Percentiles rank a stretch among this genome's conserved stretches.
Conservation (phyloP, 2,797 vertebrate genomes). For the Danionella dracula region DNA sequence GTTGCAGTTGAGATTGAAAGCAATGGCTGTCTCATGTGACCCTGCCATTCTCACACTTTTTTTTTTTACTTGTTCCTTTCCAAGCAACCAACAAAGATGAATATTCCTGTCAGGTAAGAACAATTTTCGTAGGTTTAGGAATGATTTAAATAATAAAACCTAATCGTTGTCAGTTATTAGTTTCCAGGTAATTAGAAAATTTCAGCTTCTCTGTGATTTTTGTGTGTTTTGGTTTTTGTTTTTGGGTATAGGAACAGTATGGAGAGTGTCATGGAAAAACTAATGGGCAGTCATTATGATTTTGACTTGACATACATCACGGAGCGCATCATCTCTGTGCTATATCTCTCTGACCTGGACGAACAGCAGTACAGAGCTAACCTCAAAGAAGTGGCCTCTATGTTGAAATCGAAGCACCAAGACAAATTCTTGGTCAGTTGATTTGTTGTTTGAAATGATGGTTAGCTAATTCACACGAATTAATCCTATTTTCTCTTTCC, state of each 20-base stretch:
- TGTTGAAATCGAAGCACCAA: conserved; percentile 88
- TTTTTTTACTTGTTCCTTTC: conserved; percentile 1
- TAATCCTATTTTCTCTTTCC: background rate
- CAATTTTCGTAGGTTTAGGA: background rate
- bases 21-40: no score
- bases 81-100: conserved; percentile 29
- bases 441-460: background rate
- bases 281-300: conserved; percentile 84
- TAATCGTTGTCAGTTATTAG: background rate
- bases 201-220: background rate
- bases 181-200: background rate
- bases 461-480: background rate
- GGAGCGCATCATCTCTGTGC: conserved; percentile 87
- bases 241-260: conserved; percentile 73
- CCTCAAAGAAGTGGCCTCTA: conserved; percentile 82
- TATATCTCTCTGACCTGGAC: conserved; percentile 79
- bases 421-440: conserved; percentile 83
- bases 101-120: conserved; percentile 13
- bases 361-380: conserved; percentile 77
- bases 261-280: conserved; percentile 79
- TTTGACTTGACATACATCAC: conserved; percentile 93
- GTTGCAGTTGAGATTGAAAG: no score
- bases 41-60: background rate
- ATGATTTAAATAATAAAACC: background rate
- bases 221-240: background rate